These are phyloP conservation scores for Danaus chrysippus DNA, from an alignment of 2,888 invertebrate species.

Conservation along the genomic window DNA sequence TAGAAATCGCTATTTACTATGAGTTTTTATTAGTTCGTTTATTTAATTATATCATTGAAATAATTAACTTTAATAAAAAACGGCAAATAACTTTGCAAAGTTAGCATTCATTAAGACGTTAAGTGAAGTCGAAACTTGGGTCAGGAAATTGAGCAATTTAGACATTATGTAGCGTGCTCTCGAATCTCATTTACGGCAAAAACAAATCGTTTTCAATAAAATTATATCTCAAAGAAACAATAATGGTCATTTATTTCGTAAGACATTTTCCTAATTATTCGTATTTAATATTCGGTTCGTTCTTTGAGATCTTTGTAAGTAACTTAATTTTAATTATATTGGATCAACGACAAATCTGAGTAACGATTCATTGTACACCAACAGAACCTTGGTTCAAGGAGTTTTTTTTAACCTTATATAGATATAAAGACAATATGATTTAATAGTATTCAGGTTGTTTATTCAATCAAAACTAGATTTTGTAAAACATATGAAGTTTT, in stretches of 20 bases:
- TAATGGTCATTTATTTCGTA: constrained; percentile 11
- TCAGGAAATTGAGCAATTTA: constrained; percentile 70
- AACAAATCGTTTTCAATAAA: constrained; percentile 34
- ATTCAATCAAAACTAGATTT: no score
- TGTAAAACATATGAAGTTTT: no score
- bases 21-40: background rate
- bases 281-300: no score
- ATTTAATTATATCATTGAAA: constrained; percentile 47
- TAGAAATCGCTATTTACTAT: background rate
- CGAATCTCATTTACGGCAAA: constrained; percentile 33
- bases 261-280: no score
- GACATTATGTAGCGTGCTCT: constrained; percentile 49
- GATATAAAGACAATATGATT: no score
- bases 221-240: constrained; percentile 21
- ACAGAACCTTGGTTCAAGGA: no score
- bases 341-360: no score
- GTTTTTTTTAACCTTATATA: no score
- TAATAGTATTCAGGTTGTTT: no score
- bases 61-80: constrained; percentile 59
- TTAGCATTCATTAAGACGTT: constrained; percentile 67
- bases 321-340: no score
- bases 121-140: constrained; percentile 55
- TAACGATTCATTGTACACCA: no score
- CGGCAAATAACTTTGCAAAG: constrained; percentile 56
- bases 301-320: no score